Evolutionary conservation across 2,113 vertebrate genomes (phyloP), one percentile per base, ranked within the genome.

Genomic region (Chionis minor): DNA sequence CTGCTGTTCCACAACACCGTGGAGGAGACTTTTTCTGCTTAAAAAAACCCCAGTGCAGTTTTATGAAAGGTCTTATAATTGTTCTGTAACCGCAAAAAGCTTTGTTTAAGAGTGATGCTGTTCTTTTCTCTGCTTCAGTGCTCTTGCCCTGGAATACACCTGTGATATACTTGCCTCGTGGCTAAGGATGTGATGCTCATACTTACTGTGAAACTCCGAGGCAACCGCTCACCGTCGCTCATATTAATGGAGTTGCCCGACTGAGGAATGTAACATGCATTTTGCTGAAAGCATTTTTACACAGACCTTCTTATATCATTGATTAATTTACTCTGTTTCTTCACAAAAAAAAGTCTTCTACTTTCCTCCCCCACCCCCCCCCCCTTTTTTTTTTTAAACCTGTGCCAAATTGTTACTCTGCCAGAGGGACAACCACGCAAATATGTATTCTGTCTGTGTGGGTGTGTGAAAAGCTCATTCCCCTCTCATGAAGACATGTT

Each of bases 1-100:
- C 65, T 96, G 77, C 79, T 63, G 30, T 56, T 82, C 12, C 30
- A 20, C 44, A 55, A 6, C 33, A 58, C 38, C 1, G 3, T 16
- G 27, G 56, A 71, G 94, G 35, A 83, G 92, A 90, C 35, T 49
- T 93, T 96, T 86, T 87, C 86, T 86, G 56, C 63, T 69, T 95
- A 90, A 94, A 88, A 90, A 94, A 94, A 33, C 8, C 38, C 38
- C 16, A 44, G 11, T 12, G 21, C 28, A n/a, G 72, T 73, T 93
- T 97, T 94, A 79, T 77, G 95, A 96, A 97, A 93, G 63, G 52
- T 55, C 87, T 85, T 62, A 7, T 63, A 94, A 91, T 94, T 93
- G 51, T 72, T 86, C 82, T 93, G 54, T 74, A 87, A 85, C 89
- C 67, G 85, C 80, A 95, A 70, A 95, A 95, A 72, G 27, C 49